Percentiles rank a stretch among this genome's conserved stretches.
These are phyloP conservation scores for Aspidiotus destructor DNA, from an alignment of 2,888 invertebrate species.

Conservation along the genomic window DNA sequence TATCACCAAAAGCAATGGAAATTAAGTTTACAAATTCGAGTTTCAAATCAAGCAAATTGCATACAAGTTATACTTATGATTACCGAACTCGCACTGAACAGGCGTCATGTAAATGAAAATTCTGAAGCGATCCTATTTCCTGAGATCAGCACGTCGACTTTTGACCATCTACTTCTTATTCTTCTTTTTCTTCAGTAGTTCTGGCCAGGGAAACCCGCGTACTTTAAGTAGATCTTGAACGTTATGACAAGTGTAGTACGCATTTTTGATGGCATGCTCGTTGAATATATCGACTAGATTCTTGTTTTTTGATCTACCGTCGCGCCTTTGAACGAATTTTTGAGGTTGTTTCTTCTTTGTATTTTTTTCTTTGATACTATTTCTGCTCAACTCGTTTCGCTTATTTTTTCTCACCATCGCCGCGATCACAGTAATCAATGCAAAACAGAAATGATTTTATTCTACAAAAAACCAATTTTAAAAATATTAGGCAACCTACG, in stretches of 20 bases:
- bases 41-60: no score
- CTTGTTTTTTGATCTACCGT: conserved; percentile 48
- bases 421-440: no score
- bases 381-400: no score
- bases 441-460: no score
- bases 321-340: conserved; percentile 33
- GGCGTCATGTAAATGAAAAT: no score
- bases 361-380: neutral
- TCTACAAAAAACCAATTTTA: no score
- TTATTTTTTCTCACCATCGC: no score
- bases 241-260: conserved; percentile 87
- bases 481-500: no score
- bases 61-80: no score
- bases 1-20: no score
- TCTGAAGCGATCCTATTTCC: neutral
- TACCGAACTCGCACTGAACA: no score
- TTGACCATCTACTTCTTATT: conserved; percentile 51
- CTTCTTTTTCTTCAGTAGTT: conserved; percentile 77
- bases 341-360: conserved; percentile 29
- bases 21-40: no score
- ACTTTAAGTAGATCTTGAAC: conserved; percentile 77
- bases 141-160: neutral
- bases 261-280: conserved; percentile 85
- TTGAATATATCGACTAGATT: conserved; percentile 76
- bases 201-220: conserved; percentile 82